Base-by-base conservation (phyloP, 2,113 vertebrate species). In the Myotis davidii region DNA sequence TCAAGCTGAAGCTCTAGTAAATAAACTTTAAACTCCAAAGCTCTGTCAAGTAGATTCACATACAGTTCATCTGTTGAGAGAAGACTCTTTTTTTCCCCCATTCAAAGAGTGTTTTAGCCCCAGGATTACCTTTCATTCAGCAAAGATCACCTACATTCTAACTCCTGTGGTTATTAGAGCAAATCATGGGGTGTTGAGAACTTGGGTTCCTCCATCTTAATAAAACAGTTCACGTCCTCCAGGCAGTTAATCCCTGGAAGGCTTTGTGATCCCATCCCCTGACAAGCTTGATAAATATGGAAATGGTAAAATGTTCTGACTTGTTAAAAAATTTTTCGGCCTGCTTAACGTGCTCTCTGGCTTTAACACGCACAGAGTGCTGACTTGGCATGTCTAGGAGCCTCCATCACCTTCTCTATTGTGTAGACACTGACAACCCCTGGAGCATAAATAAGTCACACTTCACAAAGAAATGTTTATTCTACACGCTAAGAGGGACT, bases 391-490 rank as follows among this genome's bases (percentile, higher is more conserved):
- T 6, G 76, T 97, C 88, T 64, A n/a, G 79, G 39, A 88, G 97
- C 94, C 93, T 97, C 87, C 95, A 92, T 96, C 96, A 97, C 97
- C 97, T 97, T 98, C 95, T 97, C 97, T 76, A 97, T 77, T 23
- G 98, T 96, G 91, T 59, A 59, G 29, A 97, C 52, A 84, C 52
- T 97, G 97, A 96, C 97, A 98, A 96, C 85, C 96, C 92, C 94
- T 98, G 88, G 78, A 97, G 97, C 94, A 95, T 90, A 97, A 98
- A 34, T 21, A 97, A 98, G 97, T 90, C 95, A 97, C 50, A 94
- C 90, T 97, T 98, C 97, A 97, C 97, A 97, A 98, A 97, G 96
- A 97, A 97, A 96, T 95, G 93, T 98, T 98, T 98, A 94, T 96
- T 96, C 94, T 95, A 95, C 59, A 95, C 78, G 93, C 85, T 81